These are phyloP conservation scores for Dermolepida albohirtum DNA, from an alignment of 2,888 invertebrate species.

Conservation along the genomic window DNA sequence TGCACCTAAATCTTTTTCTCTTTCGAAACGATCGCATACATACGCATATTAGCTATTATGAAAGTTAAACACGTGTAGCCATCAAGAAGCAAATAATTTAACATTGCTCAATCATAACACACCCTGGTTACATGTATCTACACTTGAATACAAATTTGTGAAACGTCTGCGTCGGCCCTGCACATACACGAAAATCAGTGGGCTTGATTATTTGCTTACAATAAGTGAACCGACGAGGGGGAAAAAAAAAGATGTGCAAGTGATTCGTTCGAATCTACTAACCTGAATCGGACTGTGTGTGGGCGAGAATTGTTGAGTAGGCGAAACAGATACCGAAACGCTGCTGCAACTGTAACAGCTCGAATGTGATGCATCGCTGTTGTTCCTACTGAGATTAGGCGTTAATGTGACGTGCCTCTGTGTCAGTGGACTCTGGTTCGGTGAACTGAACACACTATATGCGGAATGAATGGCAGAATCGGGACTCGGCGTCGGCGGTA, in stretches of 20 bases:
- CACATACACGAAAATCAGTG: constrained; percentile 2
- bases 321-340: constrained; percentile 67
- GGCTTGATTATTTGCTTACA: constrained; percentile 19
- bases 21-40: constrained; percentile 12
- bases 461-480: constrained; percentile 92
- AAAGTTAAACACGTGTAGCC: constrained; percentile 28
- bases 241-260: too few species aligned
- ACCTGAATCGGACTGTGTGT: constrained; percentile 89
- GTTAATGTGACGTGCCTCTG: constrained; percentile 85
- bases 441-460: constrained; percentile 85
- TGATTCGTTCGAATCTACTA: constrained; percentile 43
- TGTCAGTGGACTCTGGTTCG: constrained; percentile 88
- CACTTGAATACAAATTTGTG: too few species aligned
- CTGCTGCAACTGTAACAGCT: constrained; percentile 90
- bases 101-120: constrained; percentile 22
- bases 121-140: background rate
- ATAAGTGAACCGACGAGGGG: background rate
- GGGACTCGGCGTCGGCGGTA: constrained; percentile 86
- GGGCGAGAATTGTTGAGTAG: constrained; percentile 78
- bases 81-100: constrained; percentile 17
- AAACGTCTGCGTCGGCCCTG: too few species aligned
- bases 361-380: constrained; percentile 91
- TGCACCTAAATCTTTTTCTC: constrained; percentile 24
- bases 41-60: constrained; percentile 23
- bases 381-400: constrained; percentile 87